phyloP scores from a whole-genome alignment of 2,797 vertebrate genomes.

The Tragopan temminckii region DNA sequence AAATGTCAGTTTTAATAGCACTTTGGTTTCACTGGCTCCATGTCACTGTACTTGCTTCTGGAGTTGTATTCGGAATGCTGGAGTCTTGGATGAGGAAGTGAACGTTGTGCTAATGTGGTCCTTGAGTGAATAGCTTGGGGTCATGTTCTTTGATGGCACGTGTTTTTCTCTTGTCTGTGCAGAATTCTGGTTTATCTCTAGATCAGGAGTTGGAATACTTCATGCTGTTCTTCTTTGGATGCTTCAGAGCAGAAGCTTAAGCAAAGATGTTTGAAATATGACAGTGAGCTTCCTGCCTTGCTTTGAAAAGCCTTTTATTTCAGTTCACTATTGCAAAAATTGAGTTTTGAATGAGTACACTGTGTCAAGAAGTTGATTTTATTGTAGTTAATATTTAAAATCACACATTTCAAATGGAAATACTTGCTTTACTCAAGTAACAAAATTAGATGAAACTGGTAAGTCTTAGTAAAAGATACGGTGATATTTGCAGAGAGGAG shows the following conservation, averaged over 20 bases:
- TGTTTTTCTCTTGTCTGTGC: background rate
- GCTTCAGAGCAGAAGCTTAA: background rate
- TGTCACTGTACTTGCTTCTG: background rate
- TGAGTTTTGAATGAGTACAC: background rate
- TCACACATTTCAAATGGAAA: background rate
- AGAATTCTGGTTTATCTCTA: background rate
- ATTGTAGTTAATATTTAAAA: background rate
- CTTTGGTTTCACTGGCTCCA: background rate
- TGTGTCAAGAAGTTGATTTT: background rate
- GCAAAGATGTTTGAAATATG: background rate
- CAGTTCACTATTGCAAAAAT: background rate
- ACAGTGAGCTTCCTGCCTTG: background rate
- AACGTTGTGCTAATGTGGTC: fast-evolving
- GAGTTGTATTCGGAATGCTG: background rate
- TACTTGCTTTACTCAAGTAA: background rate
- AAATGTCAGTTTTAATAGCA: background rate
- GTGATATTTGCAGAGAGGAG: background rate
- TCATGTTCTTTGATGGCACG: background rate
- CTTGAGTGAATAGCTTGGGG: background rate
- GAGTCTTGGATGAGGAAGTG: background rate
- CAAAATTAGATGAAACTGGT: background rate
- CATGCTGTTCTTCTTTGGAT: background rate
- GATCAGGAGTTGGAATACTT: background rate
- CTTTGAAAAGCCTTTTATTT: background rate
- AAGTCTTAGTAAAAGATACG: background rate